Evolutionary conservation across 2,888 invertebrate genomes (phyloP).

Genomic region (Xestoiulus laeticollis): DNA sequence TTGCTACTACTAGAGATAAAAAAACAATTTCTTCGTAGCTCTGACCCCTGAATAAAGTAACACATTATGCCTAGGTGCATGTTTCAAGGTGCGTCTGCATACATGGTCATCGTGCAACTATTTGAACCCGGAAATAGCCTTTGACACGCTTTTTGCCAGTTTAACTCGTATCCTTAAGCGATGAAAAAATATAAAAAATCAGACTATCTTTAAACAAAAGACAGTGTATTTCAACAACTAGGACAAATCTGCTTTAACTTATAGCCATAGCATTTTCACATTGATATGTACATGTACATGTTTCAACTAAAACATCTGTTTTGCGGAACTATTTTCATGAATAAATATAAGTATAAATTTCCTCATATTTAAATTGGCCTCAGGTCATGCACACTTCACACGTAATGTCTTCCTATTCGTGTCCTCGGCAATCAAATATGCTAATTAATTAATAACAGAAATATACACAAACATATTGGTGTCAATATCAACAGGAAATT

Average conservation of each 20-base stretch:
- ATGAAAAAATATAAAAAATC: not conserved
- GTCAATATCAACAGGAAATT: not conserved
- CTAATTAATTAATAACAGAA: not conserved
- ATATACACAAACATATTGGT: not conserved
- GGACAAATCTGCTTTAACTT: not conserved
- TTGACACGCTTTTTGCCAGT: conserved; percentile 23
- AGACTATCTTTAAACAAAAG: not conserved
- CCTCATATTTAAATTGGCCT: not conserved
- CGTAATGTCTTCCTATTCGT: not conserved
- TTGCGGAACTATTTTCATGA: not conserved
- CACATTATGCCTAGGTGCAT: not conserved
- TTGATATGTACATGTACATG: not conserved
- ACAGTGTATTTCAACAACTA: not conserved
- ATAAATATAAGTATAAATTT: not conserved
- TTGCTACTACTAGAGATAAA: not conserved
- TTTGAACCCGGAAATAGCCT: conserved; percentile 13
- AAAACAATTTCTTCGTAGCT: not conserved
- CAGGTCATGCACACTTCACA: not conserved
- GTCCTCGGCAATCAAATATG: not conserved
- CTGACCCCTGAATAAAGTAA: not conserved
- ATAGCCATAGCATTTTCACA: not conserved
- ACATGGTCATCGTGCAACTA: not conserved
- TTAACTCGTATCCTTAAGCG: not conserved
- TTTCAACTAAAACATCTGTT: not conserved
- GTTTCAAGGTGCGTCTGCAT: not conserved